A percentile compares a stretch with the other conserved stretches of the same genome.
Conservation (phyloP, 1,140 invertebrate species). For the Drosophila prosaltans region DNA sequence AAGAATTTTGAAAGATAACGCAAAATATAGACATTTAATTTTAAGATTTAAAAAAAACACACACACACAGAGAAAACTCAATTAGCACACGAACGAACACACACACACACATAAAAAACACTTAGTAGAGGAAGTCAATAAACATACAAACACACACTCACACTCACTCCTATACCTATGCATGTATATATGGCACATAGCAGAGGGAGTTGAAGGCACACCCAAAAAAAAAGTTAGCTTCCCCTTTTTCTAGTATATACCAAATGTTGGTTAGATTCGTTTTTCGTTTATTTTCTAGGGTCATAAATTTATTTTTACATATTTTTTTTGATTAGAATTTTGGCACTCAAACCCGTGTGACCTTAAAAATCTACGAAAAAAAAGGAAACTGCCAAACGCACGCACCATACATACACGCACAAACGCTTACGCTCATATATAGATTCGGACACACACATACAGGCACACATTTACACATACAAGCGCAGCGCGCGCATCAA, state of each 20-base stretch:
- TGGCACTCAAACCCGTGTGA: slow-evolving; percentile 32
- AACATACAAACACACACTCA: slow-evolving; percentile 14
- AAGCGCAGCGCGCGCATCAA: slow-evolving; percentile 59
- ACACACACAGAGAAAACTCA: slow-evolving; percentile 15
- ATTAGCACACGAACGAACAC: slow-evolving; percentile 34
- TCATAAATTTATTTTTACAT: slow-evolving; percentile 31
- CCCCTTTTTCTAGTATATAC: neutral
- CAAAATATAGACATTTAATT: slow-evolving; percentile 17
- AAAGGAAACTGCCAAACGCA: slow-evolving; percentile 41
- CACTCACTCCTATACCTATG: too few species aligned
- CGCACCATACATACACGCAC: slow-evolving; percentile 28
- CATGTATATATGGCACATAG: neutral
- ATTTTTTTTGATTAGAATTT: slow-evolving; percentile 35
- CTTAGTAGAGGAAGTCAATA: slow-evolving; percentile 10
- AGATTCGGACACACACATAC: slow-evolving; percentile 1
- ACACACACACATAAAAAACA: neutral
- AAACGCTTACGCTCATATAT: neutral
- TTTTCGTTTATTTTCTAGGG: slow-evolving; percentile 8
- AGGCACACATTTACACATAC: slow-evolving; percentile 21
- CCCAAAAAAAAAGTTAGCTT: slow-evolving; percentile 18
- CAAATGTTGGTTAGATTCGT: neutral
- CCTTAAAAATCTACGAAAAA: slow-evolving; percentile 48
- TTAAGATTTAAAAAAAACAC: neutral
- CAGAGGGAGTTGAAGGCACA: slow-evolving; percentile 39
- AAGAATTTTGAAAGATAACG: slow-evolving; percentile 47